Evolutionary conservation across 2,113 vertebrate species (phyloP).

Genomic region (Zosterops lateralis): DNA sequence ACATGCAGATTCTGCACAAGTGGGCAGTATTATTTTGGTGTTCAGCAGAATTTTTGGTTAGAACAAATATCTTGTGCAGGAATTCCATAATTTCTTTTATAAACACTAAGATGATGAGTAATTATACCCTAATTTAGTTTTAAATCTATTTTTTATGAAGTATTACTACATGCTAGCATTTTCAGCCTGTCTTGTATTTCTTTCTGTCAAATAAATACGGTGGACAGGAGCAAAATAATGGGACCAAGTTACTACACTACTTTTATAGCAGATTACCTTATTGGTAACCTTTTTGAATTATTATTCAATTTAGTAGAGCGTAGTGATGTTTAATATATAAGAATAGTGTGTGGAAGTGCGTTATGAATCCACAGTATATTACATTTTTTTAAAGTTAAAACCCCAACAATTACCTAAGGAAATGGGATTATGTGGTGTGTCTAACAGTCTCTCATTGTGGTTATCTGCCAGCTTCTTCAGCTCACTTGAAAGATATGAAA

Average conservation of each 20-base stretch:
- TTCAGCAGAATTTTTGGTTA: not conserved
- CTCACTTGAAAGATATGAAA: constrained; percentile 85
- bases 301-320: not conserved
- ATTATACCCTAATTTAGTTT: not conserved
- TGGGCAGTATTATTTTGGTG: not conserved
- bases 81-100: not conserved
- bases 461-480: constrained; percentile 85
- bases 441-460: constrained; percentile 86
- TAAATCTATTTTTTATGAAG: not conserved
- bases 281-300: not conserved
- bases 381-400: not conserved
- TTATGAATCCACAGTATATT: not conserved
- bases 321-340: not conserved
- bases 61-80: not conserved
- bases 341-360: not conserved
- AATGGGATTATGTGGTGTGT: constrained; percentile 93
- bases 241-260: not conserved
- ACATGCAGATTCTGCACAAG: not conserved
- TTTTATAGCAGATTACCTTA: not conserved
- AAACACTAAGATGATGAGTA: not conserved
- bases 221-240: not conserved
- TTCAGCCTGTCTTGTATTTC: not conserved
- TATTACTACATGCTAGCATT: not conserved
- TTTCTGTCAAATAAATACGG: not conserved
- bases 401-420: constrained; percentile 83